phyloP scores from a whole-genome alignment of 2,888 invertebrate genomes.

The Branchipolynoe longqiensis region DNA sequence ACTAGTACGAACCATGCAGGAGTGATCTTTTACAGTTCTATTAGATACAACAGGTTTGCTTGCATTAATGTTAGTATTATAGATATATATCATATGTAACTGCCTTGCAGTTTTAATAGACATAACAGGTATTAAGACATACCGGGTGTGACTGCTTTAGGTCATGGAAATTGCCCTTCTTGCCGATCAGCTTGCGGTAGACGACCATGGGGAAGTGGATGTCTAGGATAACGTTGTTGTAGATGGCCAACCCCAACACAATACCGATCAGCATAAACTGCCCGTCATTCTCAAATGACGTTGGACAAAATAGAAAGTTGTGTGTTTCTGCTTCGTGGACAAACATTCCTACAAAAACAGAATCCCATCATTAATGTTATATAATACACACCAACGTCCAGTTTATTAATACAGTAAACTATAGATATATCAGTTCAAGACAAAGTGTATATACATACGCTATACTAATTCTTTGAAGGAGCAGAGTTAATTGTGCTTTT shows the following conservation, averaged over 20 bases:
- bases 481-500: too few relatives aligned
- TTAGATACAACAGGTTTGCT: too few relatives aligned
- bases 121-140: conserved; percentile 79
- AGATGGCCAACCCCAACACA: conserved; percentile 95
- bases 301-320: conserved; percentile 93
- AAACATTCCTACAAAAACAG: conserved; percentile 84
- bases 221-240: conserved; percentile 96
- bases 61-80: too few relatives aligned
- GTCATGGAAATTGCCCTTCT: conserved; percentile 93
- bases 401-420: too few relatives aligned
- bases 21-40: too few relatives aligned
- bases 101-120: neutral
- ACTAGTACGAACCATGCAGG: too few relatives aligned
- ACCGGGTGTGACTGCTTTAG: conserved; percentile 94
- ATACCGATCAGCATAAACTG: conserved; percentile 97
- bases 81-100: too few relatives aligned
- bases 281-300: conserved; percentile 95
- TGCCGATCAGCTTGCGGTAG: conserved; percentile 95
- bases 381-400: too few relatives aligned
- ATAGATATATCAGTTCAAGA: too few relatives aligned
- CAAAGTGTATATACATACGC: too few relatives aligned
- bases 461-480: too few relatives aligned
- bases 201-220: conserved; percentile 98
- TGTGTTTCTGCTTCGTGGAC: conserved; percentile 84
- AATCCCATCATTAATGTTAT: too few relatives aligned